phyloP scores from a whole-genome alignment of 1,140 invertebrate species.

The Drosophila persimilis region DNA sequence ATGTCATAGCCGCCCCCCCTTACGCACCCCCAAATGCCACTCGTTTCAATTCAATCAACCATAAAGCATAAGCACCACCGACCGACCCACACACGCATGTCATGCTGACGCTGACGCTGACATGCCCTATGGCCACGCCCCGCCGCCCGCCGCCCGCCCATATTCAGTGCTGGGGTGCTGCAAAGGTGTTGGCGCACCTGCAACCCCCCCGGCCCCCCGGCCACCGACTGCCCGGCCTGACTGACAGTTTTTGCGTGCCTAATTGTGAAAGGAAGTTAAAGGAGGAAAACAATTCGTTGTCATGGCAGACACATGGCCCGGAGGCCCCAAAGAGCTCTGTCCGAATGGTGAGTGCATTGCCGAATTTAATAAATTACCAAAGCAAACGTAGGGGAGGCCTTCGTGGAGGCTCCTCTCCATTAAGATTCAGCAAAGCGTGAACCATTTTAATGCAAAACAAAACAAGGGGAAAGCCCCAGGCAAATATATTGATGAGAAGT shows the following conservation, averaged over 20 bases:
- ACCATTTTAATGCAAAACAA: slow-evolving; percentile 34
- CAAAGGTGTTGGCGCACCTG: slow-evolving; percentile 35
- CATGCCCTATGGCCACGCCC: slow-evolving; percentile 43
- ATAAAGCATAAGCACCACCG: slow-evolving; percentile 46
- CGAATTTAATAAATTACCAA: slow-evolving; percentile 27
- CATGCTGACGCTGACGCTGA: slow-evolving; percentile 42
- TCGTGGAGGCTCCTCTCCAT: slow-evolving; percentile 2
- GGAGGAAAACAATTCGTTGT: slow-evolving; percentile 45
- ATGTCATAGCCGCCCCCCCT: not conserved
- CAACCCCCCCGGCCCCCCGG: not conserved
- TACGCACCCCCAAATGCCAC: slow-evolving; percentile 20
- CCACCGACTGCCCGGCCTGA: slow-evolving; percentile 18
- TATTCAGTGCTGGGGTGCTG: not conserved
- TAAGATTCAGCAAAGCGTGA: slow-evolving; percentile 43
- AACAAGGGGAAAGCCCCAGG: not conserved
- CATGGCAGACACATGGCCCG: slow-evolving; percentile 17
- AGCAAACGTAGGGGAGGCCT: too few relatives aligned
- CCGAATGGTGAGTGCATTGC: slow-evolving; percentile 6
- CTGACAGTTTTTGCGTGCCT: slow-evolving; percentile 59
- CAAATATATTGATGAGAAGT: not conserved
- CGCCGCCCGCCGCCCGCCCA: not conserved
- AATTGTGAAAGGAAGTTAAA: slow-evolving; percentile 56
- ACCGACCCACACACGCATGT: slow-evolving; percentile 33
- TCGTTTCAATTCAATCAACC: slow-evolving; percentile 71
- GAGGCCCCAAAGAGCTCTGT: not conserved